Percentiles rank a stretch among this genome's conserved stretches.
phyloP scores from a whole-genome alignment of 2,113 vertebrate species.

The Macquaria australasica region DNA sequence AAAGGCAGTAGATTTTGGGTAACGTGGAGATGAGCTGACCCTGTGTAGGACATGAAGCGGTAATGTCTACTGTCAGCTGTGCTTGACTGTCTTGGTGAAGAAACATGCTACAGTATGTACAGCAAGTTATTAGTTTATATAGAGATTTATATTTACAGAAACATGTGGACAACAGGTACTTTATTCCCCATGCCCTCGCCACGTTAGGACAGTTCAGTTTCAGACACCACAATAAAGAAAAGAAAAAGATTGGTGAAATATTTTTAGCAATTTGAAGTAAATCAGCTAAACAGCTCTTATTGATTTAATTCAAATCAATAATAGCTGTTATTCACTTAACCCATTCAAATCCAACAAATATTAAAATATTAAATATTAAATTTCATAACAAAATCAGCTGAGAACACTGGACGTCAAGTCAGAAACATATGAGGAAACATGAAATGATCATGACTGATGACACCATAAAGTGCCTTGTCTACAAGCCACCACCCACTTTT shows the following conservation, averaged over 20 bases:
- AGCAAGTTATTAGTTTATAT: conserved; percentile 14
- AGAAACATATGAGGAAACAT: neutral
- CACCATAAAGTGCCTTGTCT: neutral
- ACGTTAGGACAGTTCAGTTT: conserved; percentile 4
- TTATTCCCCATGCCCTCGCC: neutral
- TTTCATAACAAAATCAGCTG: conserved; percentile 14
- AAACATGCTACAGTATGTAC: conserved; percentile 28
- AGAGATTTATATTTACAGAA: conserved; percentile 55
- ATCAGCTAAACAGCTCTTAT: neutral
- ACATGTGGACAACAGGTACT: neutral
- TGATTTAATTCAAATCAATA: neutral
- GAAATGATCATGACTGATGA: neutral
- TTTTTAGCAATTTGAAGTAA: conserved; percentile 3
- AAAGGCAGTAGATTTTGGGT: conserved; percentile 7
- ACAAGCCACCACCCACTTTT: neutral
- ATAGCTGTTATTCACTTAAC: neutral
- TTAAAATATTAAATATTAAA: neutral
- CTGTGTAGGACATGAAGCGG: conserved; percentile 16
- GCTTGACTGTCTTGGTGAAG: neutral
- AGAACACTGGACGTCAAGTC: neutral
- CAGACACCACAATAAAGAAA: conserved; percentile 5
- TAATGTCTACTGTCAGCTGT: conserved; percentile 15
- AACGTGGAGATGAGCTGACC: conserved; percentile 9
- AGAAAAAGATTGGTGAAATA: neutral
- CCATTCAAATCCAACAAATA: conserved; percentile 1